Evolutionary conservation across 2,797 vertebrate species (phyloP), one percentile per base, ranked within the genome.

Genomic region (Rhinatrema bivittatum): DNA sequence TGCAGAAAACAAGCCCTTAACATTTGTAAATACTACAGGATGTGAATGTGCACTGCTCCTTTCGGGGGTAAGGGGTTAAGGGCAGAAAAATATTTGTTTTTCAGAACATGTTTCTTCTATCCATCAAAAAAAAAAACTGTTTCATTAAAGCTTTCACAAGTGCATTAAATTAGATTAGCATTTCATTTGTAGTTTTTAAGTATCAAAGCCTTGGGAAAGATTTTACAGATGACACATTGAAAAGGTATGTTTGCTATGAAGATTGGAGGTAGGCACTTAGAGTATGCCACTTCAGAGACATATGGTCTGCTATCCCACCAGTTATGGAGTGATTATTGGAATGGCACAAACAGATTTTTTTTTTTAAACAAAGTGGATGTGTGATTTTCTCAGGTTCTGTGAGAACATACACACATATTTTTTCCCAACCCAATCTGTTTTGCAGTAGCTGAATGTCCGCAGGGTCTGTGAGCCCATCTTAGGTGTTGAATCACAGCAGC

Each of bases 321-420:
- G 56, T 60, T 53, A 65, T 53, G 50, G 65, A 70, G 74, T 66
- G 73, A 74, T 74, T 73, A 70, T 46, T 50, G 63, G 65, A 78
- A 70, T 56, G 18, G 46, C 60, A 73, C 60, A 76, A 72, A 74
- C 76, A 81, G 72, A 68, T 73, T 71, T 76, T 69, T 40, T 72
- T 79, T 68, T 70, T 50, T 29, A 43, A 70, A 78, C 71, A 72
- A 76, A 76, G 63, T 59, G 60, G 67, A 83, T 73, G 76, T 82
- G 79, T 65, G 66, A 84, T 79, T 75, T 79, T 84, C 76, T 78
- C 81, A 76, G 79, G 78, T 80, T 82, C 70, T 53, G 64, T 64
- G 79, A 81, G 79, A 82, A 83, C 62, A 73, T 39, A 60, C 69
- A 73, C 68, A 58, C 71, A 49, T 69, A 70, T 76, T 82, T 79